Percentiles rank a stretch among this genome's conserved stretches.
Conservation (phyloP, 2,888 invertebrate genomes). For the Zelleria hepariella region DNA sequence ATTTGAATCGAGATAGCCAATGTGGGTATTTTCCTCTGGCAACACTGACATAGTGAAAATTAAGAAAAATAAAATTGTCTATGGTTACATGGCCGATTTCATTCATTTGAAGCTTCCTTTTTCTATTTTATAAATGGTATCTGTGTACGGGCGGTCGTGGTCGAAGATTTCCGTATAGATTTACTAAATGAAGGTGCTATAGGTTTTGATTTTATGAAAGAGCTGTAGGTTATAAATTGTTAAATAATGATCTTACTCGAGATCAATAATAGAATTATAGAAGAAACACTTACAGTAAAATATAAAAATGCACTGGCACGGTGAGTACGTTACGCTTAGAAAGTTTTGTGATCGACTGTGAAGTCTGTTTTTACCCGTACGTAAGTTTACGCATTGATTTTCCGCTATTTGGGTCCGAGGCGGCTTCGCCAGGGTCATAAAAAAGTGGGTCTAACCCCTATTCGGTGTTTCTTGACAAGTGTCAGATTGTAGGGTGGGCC, state of each 20-base stretch:
- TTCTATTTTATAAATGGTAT: conserved; percentile 50
- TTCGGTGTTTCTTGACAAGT: conserved; percentile 56
- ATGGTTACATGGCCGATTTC: conserved; percentile 46
- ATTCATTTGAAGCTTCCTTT: conserved; percentile 53
- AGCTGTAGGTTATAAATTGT: conserved; percentile 69
- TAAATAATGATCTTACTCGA: conserved; percentile 94
- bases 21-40: neutral
- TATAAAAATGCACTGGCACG: conserved; percentile 96
- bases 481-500: conserved; percentile 67
- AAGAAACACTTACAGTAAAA: conserved; percentile 96
- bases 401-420: conserved; percentile 14
- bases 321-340: conserved; percentile 81
- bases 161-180: conserved; percentile 58
- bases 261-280: conserved; percentile 99
- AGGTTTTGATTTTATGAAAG: conserved; percentile 69
- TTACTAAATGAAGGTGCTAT: conserved; percentile 72
- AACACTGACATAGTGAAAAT: neutral
- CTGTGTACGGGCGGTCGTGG: conserved; percentile 59
- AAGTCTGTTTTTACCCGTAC: conserved; percentile 10
- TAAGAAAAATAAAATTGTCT: conserved; percentile 21
- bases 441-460: conserved; percentile 50
- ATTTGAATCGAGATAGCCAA: neutral
- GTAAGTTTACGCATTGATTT: conserved; percentile 6
- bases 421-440: conserved; percentile 28
- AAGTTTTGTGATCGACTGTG: conserved; percentile 49